A percentile compares a stretch with the other conserved stretches of the same genome.
phyloP scores from a whole-genome alignment of 2,113 vertebrate species.

The Nesogale talazaci region DNA sequence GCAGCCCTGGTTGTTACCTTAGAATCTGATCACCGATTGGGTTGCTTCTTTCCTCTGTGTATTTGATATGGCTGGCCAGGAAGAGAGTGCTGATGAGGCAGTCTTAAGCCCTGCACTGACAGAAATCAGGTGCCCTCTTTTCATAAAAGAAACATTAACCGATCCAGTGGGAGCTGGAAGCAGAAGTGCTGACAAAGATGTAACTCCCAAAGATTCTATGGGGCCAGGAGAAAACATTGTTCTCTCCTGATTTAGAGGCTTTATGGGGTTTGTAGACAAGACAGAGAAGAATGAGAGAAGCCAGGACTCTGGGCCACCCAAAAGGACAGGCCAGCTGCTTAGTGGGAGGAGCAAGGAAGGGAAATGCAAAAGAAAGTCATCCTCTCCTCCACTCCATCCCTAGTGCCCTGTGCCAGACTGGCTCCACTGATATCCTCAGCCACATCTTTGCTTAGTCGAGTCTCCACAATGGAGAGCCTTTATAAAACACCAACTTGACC shows the following conservation, averaged over 20 bases:
- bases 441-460: background rate
- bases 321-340: background rate
- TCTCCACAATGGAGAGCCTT: background rate
- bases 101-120: conserved; percentile 80
- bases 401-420: background rate
- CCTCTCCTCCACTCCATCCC: background rate
- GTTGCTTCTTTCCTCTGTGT: conserved; percentile 81
- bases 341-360: background rate
- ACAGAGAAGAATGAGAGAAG: conserved; percentile 61
- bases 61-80: conserved; percentile 80
- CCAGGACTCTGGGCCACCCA: conserved; percentile 5
- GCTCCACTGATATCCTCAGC: background rate
- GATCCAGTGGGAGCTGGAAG: conserved; percentile 77
- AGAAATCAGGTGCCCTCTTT: conserved; percentile 86
- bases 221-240: conserved; percentile 63
- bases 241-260: conserved; percentile 67
- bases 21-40: conserved; percentile 81
- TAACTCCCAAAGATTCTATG: conserved; percentile 76
- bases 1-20: conserved; percentile 70
- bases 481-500: background rate
- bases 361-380: background rate
- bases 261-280: conserved; percentile 52
- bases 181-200: conserved; percentile 78
- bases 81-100: conserved; percentile 79
- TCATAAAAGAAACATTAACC: conserved; percentile 85